Base-by-base conservation (phyloP, 1,140 invertebrate genomes). In the Ganaspis sp. region DNA sequence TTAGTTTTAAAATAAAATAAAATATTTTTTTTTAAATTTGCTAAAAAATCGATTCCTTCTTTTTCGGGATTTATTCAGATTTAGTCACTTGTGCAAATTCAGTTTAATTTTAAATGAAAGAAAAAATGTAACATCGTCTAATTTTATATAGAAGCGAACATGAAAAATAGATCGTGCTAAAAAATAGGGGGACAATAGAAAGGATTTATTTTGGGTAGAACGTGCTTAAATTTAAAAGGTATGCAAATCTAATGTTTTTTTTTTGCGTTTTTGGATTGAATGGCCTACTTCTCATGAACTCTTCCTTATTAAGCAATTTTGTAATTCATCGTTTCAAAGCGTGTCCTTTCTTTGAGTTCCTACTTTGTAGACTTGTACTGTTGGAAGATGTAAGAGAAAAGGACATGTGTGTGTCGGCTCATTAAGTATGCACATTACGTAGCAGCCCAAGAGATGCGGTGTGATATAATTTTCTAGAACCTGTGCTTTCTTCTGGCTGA, bases 401-500 rank as follows among this genome's bases (percentile, higher is more conserved):
- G 74, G 23, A 64, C 64, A 45, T 75, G 49, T 80, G 75, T 76
- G 85, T 77, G 80, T 80, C 79, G 79, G 75, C 80, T 87, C 84
- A 84, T 88, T 84, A 86, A 53, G 85, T 88, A 88, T 88, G 84
- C 83, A 75, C 40, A 77, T 81, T 83, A 85, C 82, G 83, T 86
- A 85, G 58, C 79, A 77, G 80, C 49, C 76, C 81, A 76, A 72
- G 81, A 85, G 83, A 87, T 84, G 81, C 81, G 34, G 78, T 79
- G 81, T 82, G 82, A 87, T 84, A 87, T 81, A 81, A 84, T 86
- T 88, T 87, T 83, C 84, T 82, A 79, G 73, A 80, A 75, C 70
- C 71, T 75, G 75, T 54, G 71, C 75, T 80, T 80, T 82, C 81
- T 83, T 79, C 75, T 49, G 58, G 17, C 1, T 75, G 74, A 53